These are phyloP conservation scores for Diorhabda sublineata DNA, from an alignment of 1,140 invertebrate genomes.

Conservation along the genomic window DNA sequence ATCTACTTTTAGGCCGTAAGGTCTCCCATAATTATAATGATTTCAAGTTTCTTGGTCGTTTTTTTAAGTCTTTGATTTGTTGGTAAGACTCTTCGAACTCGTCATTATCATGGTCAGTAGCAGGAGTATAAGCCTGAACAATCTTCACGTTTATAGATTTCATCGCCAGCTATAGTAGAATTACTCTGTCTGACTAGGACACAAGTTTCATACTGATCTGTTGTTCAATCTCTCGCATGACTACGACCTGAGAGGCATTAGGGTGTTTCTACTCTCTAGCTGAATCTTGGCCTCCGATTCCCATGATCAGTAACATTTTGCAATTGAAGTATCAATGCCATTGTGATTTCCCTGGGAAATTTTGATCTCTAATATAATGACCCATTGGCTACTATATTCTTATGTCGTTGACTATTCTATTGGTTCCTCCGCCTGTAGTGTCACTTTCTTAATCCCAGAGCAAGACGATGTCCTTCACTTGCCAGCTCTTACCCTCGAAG, in stretches of 20 bases:
- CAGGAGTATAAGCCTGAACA: too few species aligned
- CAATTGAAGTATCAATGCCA: neutral
- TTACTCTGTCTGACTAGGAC: too few species aligned
- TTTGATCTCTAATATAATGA: neutral
- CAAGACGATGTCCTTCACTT: constrained; percentile 15
- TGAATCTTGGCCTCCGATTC: too few species aligned
- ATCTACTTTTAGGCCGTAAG: neutral
- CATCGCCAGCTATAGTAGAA: too few species aligned
- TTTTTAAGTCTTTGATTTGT: neutral
- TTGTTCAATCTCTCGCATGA: too few species aligned
- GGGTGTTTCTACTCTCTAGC: neutral
- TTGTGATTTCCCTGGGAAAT: neutral
- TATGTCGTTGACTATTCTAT: neutral
- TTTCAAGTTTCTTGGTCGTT: neutral
- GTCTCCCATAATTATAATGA: constrained; percentile 1
- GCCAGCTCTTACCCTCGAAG: constrained; percentile 7
- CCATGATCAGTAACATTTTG: too few species aligned
- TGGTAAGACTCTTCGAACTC: neutral
- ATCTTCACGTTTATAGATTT: too few species aligned
- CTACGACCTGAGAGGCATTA: neutral
- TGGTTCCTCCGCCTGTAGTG: neutral
- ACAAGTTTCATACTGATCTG: too few species aligned
- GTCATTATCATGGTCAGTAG: neutral
- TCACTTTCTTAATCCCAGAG: constrained; percentile 8
- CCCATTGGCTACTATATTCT: neutral